Evolutionary conservation across 1,140 invertebrate genomes (phyloP).

Genomic region (Caenorhabditis brenneri): DNA sequence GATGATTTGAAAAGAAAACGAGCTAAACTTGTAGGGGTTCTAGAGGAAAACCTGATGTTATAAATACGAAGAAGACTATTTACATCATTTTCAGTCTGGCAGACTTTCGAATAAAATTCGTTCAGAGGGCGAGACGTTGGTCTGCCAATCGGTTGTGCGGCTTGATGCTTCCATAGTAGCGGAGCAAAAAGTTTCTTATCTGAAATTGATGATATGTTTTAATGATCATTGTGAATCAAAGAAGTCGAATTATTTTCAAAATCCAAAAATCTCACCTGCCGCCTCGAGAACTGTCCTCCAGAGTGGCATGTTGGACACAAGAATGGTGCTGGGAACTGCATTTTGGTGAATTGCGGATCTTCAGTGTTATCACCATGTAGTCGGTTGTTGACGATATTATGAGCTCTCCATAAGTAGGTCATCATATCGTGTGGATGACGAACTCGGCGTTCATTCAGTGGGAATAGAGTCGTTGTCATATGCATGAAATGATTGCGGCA

Average conservation of each 20-base stretch:
- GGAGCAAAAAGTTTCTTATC: conserved; percentile 69
- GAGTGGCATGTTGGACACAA: conserved; percentile 69
- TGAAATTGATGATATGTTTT: conserved; percentile 22
- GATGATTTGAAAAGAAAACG: not conserved
- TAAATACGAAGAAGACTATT: conserved; percentile 36
- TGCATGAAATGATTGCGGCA: conserved; percentile 69
- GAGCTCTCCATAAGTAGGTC: conserved; percentile 70
- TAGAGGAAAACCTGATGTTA: conserved; percentile 1
- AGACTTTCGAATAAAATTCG: not conserved
- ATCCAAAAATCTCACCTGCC: too few species aligned
- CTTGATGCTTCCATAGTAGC: conserved; percentile 66
- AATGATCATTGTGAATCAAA: too few species aligned
- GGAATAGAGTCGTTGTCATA: conserved; percentile 70
- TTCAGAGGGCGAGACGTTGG: conserved; percentile 49
- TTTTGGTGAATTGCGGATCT: conserved; percentile 70
- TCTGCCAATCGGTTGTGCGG: conserved; percentile 58
- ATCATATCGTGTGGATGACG: conserved; percentile 67
- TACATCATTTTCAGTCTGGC: conserved; percentile 14
- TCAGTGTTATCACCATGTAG: conserved; percentile 68
- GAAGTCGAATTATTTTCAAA: too few species aligned
- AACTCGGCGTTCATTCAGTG: conserved; percentile 68
- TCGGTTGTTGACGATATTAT: conserved; percentile 70
- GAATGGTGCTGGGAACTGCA: conserved; percentile 69
- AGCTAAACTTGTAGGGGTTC: not conserved
- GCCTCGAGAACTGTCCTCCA: conserved; percentile 68